Conservation (phyloP, 2,888 invertebrate species). For the Limenitis camilla region DNA sequence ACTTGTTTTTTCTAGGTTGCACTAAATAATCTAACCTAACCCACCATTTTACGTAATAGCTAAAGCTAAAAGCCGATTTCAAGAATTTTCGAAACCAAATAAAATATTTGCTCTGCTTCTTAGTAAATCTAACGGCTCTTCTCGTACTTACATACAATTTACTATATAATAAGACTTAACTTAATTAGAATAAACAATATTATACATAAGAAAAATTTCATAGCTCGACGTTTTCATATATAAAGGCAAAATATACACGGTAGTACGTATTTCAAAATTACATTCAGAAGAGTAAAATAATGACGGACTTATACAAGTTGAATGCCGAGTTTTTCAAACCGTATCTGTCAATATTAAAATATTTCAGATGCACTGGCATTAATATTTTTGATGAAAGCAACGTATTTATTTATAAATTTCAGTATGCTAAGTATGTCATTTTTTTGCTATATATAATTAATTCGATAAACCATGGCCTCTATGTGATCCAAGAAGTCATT, state of each 20-base stretch:
- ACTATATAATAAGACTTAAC: too few relatives aligned
- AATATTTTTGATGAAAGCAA: slow-evolving; percentile 23
- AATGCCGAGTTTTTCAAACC: slow-evolving; percentile 22
- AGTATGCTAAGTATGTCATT: slow-evolving; percentile 10
- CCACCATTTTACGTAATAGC: too few relatives aligned
- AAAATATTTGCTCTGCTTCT: too few relatives aligned
- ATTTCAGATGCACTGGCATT: slow-evolving; percentile 19
- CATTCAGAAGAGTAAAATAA: slow-evolving; percentile 5
- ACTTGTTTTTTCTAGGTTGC: too few relatives aligned
- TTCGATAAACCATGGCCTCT: slow-evolving; percentile 12
- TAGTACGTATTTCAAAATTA: neutral
- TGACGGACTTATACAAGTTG: slow-evolving; percentile 14
- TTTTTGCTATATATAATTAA: slow-evolving; percentile 10
- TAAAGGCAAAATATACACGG: slow-evolving; percentile 1
- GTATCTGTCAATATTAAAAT: slow-evolving; percentile 18
- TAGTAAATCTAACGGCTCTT: too few relatives aligned
- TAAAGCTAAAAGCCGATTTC: too few relatives aligned
- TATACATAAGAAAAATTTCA: slow-evolving; percentile 1
- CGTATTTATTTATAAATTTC: slow-evolving; percentile 12
- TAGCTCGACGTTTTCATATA: slow-evolving; percentile 8
- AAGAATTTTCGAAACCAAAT: too few relatives aligned
- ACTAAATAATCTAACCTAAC: too few relatives aligned
- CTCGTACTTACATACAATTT: too few relatives aligned
- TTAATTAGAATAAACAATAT: neutral
- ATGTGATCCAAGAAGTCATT: slow-evolving; percentile 9